These are phyloP conservation scores for Hepsetus odoe DNA, from an alignment of 2,113 vertebrate genomes.

Conservation along the genomic window DNA sequence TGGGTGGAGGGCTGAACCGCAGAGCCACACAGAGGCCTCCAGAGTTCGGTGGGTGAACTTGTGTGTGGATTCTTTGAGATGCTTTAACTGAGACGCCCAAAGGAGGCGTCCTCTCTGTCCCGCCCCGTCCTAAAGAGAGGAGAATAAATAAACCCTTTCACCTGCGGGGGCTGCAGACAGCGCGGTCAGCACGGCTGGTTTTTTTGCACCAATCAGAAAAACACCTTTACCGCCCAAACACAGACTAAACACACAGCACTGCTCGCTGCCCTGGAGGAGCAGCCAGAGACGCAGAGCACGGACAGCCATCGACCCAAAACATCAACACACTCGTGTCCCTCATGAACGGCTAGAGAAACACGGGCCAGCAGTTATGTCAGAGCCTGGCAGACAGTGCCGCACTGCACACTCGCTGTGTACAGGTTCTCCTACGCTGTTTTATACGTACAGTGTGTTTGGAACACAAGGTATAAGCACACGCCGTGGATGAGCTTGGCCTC, in stretches of 20 bases:
- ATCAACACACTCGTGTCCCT: not conserved
- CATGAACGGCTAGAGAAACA: not conserved
- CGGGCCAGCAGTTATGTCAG: not conserved
- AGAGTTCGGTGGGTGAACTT: not conserved
- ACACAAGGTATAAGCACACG: too few species aligned
- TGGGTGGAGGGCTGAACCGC: too few species aligned
- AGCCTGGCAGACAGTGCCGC: not conserved
- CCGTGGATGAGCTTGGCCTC: too few species aligned
- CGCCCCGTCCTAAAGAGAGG: constrained; percentile 14
- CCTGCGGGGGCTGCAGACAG: constrained; percentile 43
- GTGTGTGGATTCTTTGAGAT: constrained; percentile 2
- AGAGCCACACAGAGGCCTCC: too few species aligned
- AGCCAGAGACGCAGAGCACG: not conserved
- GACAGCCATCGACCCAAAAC: not conserved
- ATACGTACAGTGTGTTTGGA: too few species aligned
- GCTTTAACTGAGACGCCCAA: not conserved
- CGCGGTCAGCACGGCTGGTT: constrained; percentile 33
- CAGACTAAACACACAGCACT: constrained; percentile 34
- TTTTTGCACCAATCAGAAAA: constrained; percentile 5
- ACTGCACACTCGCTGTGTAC: too few species aligned
- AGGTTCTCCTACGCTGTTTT: too few species aligned
- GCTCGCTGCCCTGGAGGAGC: not conserved
- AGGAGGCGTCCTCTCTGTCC: not conserved
- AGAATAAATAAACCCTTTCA: constrained; percentile 42
- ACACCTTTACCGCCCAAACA: not conserved